Evolutionary conservation across 2,888 invertebrate species (phyloP).

Genomic region (Pollenia labialis): DNA sequence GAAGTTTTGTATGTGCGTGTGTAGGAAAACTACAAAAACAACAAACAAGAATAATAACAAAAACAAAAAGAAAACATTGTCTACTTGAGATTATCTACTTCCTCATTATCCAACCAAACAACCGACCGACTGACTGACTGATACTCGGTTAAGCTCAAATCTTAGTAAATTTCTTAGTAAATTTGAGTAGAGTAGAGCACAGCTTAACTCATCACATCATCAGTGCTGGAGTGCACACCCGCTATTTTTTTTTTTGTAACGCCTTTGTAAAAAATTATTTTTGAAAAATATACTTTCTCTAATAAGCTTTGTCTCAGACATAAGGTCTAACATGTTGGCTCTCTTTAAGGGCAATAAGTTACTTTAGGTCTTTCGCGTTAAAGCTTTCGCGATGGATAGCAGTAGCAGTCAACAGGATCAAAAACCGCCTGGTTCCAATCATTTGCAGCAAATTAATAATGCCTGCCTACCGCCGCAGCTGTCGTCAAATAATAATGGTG

Average conservation of each 20-base stretch:
- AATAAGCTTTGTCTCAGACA: slow-evolving; percentile 40
- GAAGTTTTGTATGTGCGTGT: slow-evolving; percentile 62
- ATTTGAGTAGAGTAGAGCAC: neutral
- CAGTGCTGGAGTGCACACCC: neutral
- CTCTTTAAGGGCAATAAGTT: slow-evolving; percentile 62
- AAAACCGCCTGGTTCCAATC: slow-evolving; percentile 68
- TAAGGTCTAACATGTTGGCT: slow-evolving; percentile 69
- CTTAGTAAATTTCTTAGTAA: slow-evolving; percentile 13
- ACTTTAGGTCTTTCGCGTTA: slow-evolving; percentile 58
- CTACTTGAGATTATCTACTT: slow-evolving; percentile 65
- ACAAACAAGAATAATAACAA: slow-evolving; percentile 38
- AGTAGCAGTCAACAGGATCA: slow-evolving; percentile 67
- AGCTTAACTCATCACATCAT: slow-evolving; percentile 4
- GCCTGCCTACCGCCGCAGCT: slow-evolving; percentile 58
- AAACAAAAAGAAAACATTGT: slow-evolving; percentile 48
- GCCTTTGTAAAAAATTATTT: neutral
- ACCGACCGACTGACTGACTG: slow-evolving; percentile 35
- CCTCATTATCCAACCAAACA: slow-evolving; percentile 26
- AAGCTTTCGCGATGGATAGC: slow-evolving; percentile 66
- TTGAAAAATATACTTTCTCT: neutral
- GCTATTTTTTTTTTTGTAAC: neutral
- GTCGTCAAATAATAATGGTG: slow-evolving; percentile 52
- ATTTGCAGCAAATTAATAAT: slow-evolving; percentile 60
- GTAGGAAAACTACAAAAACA: slow-evolving; percentile 53
- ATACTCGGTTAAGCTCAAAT: neutral